phyloP scores from a whole-genome alignment of 2,113 vertebrate species.

The Fulmarus glacialis region DNA sequence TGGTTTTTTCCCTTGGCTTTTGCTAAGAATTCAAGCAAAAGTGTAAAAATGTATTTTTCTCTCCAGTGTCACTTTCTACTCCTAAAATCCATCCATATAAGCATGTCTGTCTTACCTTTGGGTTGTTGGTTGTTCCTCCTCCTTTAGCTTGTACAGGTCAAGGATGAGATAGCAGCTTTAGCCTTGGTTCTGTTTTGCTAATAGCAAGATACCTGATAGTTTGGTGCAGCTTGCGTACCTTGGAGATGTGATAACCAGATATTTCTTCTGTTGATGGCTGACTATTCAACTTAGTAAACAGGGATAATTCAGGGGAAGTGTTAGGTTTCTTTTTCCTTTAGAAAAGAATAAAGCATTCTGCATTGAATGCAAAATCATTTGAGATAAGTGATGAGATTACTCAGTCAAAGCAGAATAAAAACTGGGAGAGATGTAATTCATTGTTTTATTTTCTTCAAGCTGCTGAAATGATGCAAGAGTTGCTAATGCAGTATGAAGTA shows the following conservation, averaged over 20 bases:
- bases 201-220: background rate
- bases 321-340: background rate
- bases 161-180: background rate
- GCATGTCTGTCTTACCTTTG: background rate
- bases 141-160: background rate
- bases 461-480: constrained; percentile 10
- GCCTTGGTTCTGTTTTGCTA: background rate
- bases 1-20: background rate
- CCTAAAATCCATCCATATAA: background rate
- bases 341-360: background rate
- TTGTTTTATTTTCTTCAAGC: background rate
- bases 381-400: background rate
- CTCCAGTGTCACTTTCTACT: background rate
- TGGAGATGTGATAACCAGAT: background rate
- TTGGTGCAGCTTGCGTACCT: background rate
- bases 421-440: background rate
- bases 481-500: constrained; percentile 19
- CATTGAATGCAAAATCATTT: background rate
- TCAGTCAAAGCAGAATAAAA: constrained; percentile 13
- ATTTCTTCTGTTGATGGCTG: background rate
- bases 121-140: background rate
- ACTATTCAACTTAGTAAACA: background rate
- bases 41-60: background rate
- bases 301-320: background rate
- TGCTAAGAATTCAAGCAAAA: background rate